Conservation (phyloP, 2,113 vertebrate genomes). For the Phrynocephalus versicolor region DNA sequence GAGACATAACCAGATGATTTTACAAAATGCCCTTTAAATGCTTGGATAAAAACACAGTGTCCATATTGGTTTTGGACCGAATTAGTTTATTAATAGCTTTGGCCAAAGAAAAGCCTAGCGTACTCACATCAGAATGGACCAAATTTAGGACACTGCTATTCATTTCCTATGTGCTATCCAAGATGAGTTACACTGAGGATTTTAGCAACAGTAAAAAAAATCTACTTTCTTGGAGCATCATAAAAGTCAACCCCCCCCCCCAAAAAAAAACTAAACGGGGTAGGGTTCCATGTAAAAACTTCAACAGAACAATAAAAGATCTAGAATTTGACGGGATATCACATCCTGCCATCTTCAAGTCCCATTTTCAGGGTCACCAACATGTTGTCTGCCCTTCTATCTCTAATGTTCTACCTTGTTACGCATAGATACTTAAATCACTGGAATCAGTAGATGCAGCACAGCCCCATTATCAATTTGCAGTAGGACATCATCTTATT, state of each 20-base stretch:
- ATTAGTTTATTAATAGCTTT: neutral
- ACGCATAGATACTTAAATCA: neutral
- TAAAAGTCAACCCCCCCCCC: no score
- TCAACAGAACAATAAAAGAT: no score
- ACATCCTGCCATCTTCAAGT: neutral
- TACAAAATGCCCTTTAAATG: neutral
- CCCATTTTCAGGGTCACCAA: no score
- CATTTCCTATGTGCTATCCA: neutral
- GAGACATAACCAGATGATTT: neutral
- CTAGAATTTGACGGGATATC: no score
- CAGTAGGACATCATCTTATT: neutral
- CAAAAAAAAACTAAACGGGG: no score
- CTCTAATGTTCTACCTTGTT: no score
- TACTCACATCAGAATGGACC: no score
- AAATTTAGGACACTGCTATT: neutral
- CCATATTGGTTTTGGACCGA: neutral
- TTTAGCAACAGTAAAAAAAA: accelerated
- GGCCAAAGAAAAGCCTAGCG: no score
- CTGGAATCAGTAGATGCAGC: neutral
- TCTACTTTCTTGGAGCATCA: no score
- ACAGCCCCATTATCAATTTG: neutral
- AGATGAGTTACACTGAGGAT: neutral
- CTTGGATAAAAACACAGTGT: neutral
- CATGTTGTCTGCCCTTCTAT: no score
- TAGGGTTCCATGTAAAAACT: no score